Percentiles rank a stretch among this genome's conserved stretches.
phyloP scores from a whole-genome alignment of 1,140 invertebrate species.

The Drosophila repleta region DNA sequence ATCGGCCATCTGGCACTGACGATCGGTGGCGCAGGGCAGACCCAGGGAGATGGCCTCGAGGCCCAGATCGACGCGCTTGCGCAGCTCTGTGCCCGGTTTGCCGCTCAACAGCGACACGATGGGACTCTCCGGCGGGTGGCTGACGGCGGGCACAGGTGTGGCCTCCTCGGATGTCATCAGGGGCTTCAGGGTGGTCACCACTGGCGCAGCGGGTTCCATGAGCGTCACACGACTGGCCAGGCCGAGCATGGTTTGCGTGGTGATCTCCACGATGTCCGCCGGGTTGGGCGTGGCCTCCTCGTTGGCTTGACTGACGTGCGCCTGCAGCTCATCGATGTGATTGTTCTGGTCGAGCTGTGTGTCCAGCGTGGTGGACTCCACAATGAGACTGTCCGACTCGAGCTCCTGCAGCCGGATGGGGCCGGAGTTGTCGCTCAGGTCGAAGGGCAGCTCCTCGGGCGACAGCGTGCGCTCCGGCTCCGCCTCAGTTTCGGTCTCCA shows the following conservation, averaged over 20 bases:
- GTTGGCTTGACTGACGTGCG: constrained; percentile 12
- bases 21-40: constrained; percentile 88
- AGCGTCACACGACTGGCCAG: constrained; percentile 83
- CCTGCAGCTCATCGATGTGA: constrained; percentile 53
- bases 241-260: constrained; percentile 80
- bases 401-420: constrained; percentile 56
- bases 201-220: constrained; percentile 84
- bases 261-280: constrained; percentile 78
- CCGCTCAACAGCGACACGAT: constrained; percentile 18
- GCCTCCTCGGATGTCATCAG: constrained; percentile 67
- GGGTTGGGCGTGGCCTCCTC: constrained; percentile 76
- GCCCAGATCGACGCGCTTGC: constrained; percentile 84
- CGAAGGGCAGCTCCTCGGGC: constrained; percentile 74
- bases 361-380: constrained; percentile 68
- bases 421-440: constrained; percentile 49
- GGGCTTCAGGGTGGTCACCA: constrained; percentile 73
- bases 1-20: constrained; percentile 92
- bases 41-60: constrained; percentile 90
- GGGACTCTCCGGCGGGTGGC: constrained; percentile 21
- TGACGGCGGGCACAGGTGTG: constrained; percentile 51
- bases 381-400: constrained; percentile 70
- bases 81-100: constrained; percentile 59
- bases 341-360: constrained; percentile 57
- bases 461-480: constrained; percentile 56
- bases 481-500: constrained; percentile 4